Percentiles rank a stretch among this genome's conserved stretches.
Evolutionary conservation across 2,113 vertebrate genomes (phyloP).

Genomic region (Lutjanus erythropterus): DNA sequence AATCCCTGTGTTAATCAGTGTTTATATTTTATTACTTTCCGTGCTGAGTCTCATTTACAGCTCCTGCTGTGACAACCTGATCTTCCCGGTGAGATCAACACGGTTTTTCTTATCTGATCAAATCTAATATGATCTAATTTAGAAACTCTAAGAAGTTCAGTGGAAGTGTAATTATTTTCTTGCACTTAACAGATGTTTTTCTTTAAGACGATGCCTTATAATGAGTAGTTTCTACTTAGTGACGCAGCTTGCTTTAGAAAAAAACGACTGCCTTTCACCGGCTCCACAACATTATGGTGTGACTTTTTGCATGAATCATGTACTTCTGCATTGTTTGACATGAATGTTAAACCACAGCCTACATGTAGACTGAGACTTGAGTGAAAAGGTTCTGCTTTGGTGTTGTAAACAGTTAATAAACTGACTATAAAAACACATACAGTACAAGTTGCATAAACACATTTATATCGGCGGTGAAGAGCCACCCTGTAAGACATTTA

Average conservation of each 20-base stretch:
- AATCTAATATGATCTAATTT: conserved; percentile 53
- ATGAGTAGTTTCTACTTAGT: neutral
- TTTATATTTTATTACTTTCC: conserved; percentile 45
- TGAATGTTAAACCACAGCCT: neutral
- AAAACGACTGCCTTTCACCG: neutral
- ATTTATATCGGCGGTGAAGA: neutral
- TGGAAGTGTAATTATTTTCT: conserved; percentile 16
- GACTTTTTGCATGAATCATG: neutral
- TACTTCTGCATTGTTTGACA: neutral
- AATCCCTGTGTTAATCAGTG: conserved; percentile 29
- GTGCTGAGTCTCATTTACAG: conserved; percentile 46
- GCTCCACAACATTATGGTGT: neutral
- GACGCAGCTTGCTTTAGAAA: neutral
- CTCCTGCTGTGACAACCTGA: conserved; percentile 51
- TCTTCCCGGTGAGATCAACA: conserved; percentile 49
- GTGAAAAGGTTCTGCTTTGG: neutral
- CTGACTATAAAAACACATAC: neutral
- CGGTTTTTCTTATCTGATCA: conserved; percentile 56
- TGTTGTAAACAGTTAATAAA: neutral
- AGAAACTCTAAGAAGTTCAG: conserved; percentile 24
- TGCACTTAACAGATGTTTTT: neutral
- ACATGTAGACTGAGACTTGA: neutral
- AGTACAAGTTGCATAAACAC: too few relatives aligned
- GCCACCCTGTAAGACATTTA: neutral
- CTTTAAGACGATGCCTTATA: neutral